These are phyloP conservation scores for Stichodactyla helianthus DNA, from an alignment of 64 coral and sea anemone species.

Conservation along the genomic window DNA sequence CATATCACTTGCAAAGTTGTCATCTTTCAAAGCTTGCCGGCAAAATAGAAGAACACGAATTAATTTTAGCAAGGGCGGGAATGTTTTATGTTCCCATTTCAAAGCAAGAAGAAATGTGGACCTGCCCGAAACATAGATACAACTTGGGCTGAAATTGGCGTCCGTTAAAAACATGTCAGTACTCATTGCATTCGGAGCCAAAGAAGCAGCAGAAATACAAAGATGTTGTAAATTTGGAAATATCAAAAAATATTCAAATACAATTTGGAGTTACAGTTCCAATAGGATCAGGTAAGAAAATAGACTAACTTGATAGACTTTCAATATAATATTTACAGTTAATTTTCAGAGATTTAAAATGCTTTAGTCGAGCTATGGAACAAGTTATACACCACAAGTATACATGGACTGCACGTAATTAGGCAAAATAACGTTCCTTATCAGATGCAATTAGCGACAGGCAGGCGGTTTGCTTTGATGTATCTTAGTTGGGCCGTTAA, in stretches of 20 bases:
- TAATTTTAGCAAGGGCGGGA: conserved; percentile 41
- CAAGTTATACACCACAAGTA: background rate
- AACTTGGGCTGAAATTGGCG: conserved; percentile 56
- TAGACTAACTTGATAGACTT: background rate
- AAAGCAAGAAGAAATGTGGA: conserved; percentile 37
- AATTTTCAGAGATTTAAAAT: conserved; percentile 2
- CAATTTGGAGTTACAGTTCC: conserved; percentile 43
- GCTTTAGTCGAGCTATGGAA: background rate
- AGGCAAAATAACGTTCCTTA: background rate
- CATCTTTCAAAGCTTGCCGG: conserved; percentile 45
- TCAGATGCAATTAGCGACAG: no score
- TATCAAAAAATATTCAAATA: conserved; percentile 30
- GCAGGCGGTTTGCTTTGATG: background rate
- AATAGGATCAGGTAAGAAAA: conserved; percentile 31
- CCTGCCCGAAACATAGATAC: conserved; percentile 53
- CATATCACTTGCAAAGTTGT: background rate
- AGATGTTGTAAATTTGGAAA: conserved; percentile 44
- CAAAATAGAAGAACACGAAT: conserved; percentile 29
- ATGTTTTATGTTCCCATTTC: conserved; percentile 27
- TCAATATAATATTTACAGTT: background rate
- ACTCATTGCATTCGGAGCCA: conserved; percentile 19
- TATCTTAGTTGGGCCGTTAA: no score
- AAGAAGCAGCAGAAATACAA: conserved; percentile 24
- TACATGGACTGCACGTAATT: background rate
- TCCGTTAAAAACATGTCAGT: conserved; percentile 44